Base-by-base conservation (phyloP, 2,113 vertebrate genomes). In the Cisticola juncidis region DNA sequence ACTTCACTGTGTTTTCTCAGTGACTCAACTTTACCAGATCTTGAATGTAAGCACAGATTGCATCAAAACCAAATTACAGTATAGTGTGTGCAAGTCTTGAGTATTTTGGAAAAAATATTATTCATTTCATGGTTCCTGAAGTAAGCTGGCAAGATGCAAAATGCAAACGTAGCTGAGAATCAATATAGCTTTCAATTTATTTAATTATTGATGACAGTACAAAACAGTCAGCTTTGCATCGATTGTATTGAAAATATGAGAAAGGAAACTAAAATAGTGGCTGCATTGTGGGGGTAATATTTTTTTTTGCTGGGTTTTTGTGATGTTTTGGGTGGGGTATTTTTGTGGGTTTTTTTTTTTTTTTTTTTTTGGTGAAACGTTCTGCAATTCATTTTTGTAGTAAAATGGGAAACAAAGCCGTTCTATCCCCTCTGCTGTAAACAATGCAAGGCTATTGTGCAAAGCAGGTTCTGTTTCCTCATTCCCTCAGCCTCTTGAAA, bases 391-490 rank as follows among this genome's bases (percentile, higher is more conserved):
- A 9, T 45, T 51, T 93, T 88, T 40, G 12, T 36, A 51, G 4
- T 11, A 26, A 77, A 51, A 56, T 47, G 7, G 18, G 19, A 65
- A 83, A 33, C 2, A 42, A 73, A 69, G 23, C 11, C 13, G 6
- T 53, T 66, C 11, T 79, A 9, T 57, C 10, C 5, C 13, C 78
- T 76, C 29, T 78, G 10, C 57, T 86, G 14, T 19, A 70, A 81
- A 14, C 1, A 78, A 8, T 3, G 6, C 1, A 8, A 6, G 4
- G 6, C 6, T 1, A 1, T 36, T 77, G 5, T 24, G n/a, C 8
- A 26, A 73, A 69, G 5, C 11, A 21, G 15, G 10, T 36, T 57
- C 7, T 7, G 12, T 38, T 77, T 57, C 50, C 11, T 9, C 3
- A 5, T 66, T 74, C 18, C 22, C 6, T 88, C 31, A 48, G 22